These are phyloP conservation scores for Gryllus bimaculatus DNA, from an alignment of 1,140 invertebrate species.

Conservation along the genomic window DNA sequence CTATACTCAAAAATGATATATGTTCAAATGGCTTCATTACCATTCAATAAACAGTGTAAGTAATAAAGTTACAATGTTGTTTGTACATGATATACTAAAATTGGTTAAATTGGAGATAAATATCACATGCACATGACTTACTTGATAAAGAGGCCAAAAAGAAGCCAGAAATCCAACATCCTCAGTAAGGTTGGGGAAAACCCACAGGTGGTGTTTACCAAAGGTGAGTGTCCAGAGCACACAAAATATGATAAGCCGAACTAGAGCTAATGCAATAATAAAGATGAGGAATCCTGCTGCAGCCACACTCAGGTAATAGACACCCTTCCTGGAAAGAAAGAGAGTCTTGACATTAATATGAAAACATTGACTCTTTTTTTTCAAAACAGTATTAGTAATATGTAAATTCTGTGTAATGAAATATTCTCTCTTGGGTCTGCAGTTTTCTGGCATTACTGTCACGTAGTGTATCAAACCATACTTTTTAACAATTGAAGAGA, in stretches of 20 bases:
- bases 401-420: too few species aligned
- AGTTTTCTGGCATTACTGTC: too few species aligned
- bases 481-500: too few species aligned
- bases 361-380: too few species aligned
- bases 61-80: background rate
- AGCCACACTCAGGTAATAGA: conserved; percentile 93
- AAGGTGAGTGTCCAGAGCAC: conserved; percentile 81
- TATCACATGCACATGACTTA: conserved; percentile 36
- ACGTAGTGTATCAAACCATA: too few species aligned
- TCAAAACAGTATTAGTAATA: too few species aligned
- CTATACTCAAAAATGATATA: too few species aligned
- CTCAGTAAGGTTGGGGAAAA: conserved; percentile 95
- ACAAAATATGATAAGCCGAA: conserved; percentile 86
- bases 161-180: conserved; percentile 98
- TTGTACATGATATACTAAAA: background rate
- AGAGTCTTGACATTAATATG: too few species aligned
- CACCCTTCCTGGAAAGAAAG: conserved; percentile 58
- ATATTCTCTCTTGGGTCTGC: too few species aligned
- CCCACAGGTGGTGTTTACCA: conserved; percentile 90
- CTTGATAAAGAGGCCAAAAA: conserved; percentile 94
- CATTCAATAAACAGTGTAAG: conserved; percentile 19
- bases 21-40: background rate
- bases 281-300: conserved; percentile 89
- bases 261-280: conserved; percentile 79
- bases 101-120: conserved; percentile 17